phyloP scores from a whole-genome alignment of 2,113 vertebrate genomes.

The Pomatorhinus ruficollis region DNA sequence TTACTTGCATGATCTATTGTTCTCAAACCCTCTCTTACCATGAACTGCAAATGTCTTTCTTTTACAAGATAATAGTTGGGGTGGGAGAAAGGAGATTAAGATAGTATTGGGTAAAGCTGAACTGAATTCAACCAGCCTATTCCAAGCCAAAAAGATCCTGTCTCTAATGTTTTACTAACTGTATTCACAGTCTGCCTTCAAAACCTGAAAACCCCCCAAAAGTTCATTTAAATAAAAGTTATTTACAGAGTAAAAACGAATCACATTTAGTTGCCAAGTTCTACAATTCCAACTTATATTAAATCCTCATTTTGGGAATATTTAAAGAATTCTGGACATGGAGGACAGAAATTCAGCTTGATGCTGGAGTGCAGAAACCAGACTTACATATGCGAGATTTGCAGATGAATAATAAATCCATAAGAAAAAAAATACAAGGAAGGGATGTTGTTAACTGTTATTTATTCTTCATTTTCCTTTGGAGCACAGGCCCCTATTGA shows the following conservation, averaged over 20 bases:
- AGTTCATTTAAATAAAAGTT: background rate
- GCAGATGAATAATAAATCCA: background rate
- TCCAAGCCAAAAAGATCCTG: background rate
- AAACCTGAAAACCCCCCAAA: background rate
- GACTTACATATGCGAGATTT: background rate
- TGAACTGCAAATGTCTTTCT: background rate
- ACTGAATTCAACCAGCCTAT: background rate
- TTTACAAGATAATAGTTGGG: background rate
- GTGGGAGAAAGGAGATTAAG: background rate
- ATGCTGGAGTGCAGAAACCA: background rate
- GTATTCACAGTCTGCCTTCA: background rate
- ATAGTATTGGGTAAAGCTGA: background rate
- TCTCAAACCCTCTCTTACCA: background rate
- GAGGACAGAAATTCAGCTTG: background rate
- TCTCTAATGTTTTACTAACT: background rate
- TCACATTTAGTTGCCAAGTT: background rate
- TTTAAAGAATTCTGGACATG: background rate
- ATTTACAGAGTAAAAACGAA: background rate
- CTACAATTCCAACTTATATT: background rate
- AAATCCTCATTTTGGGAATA: background rate
- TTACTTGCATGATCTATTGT: background rate
- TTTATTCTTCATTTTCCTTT: background rate
- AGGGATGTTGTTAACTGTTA: background rate
- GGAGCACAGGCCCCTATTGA: background rate
- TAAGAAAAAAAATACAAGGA: background rate